Base-by-base conservation (phyloP, 2,113 vertebrate genomes). In the Epinephelus moara region DNA sequence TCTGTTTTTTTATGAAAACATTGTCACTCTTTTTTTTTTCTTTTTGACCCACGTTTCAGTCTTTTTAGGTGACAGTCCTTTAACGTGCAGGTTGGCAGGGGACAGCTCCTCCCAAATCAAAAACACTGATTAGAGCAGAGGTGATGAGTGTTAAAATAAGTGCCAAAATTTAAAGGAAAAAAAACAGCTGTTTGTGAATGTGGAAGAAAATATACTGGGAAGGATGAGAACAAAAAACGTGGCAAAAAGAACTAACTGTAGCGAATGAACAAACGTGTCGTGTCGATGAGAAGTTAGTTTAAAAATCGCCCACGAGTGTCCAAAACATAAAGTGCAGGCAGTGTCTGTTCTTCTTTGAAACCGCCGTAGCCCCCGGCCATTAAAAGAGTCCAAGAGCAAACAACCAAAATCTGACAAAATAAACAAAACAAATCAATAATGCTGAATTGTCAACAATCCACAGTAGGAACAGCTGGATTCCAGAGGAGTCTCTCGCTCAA, bases 271-370 rank as follows among this genome's bases (percentile, higher is more conserved):
- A 86, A 91, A 86, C 45, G 15, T 84, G 63, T 85, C 30, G 75
- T 70, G 69, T 71, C 49, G 8, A 91, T 90, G 80, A 85, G 68
- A 78, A 88, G 84, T 82, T 60, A 67, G 73, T 86, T 91, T 90
- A 93, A 93, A 94, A 94, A 94, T 94, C 79, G 85, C 91, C 94
- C 82, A 94, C 91, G 77, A 91, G 90, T 93, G 92, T 95, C 91
- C 85, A 14, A 94, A 95, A 96, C 93, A 92, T 96, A 96, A 95
- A 96, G 95, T 96, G 95, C 95, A 96, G 94, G 93, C 94, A 96
- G 95, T 96, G 94, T 95, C 93, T 93, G 89, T 94, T 91, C 77
- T 89, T 91, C 89, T 91, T 84, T 85, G 86, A 91, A 91, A 88
- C 89, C 88, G 74, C 90, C 60, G 70, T 70, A 70, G 79, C 82